These are phyloP conservation scores for Numida meleagris DNA, from an alignment of 2,113 vertebrate genomes.

Conservation along the genomic window DNA sequence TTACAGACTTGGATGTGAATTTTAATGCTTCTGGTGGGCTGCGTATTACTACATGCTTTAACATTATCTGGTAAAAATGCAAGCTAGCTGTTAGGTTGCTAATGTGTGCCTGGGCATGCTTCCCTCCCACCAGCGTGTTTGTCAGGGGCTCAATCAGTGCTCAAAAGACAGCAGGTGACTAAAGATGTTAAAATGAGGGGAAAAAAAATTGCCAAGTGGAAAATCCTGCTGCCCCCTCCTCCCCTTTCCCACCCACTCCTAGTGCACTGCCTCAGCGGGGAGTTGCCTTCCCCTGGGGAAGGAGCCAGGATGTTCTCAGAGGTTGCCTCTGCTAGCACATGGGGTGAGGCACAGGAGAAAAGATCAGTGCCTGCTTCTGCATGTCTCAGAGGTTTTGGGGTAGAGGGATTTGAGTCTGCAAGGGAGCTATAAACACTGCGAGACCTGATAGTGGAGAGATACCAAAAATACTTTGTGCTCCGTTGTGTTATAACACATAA, in stretches of 20 bases:
- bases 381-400: background rate
- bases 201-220: background rate
- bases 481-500: fast-evolving
- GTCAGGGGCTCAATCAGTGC: background rate
- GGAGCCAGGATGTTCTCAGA: background rate
- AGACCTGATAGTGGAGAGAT: background rate
- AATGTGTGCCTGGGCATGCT: slow-evolving; percentile 27
- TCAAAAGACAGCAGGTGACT: slow-evolving; percentile 1
- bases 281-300: background rate
- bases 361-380: background rate
- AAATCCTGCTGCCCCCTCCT: background rate
- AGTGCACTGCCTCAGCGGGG: background rate
- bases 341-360: background rate
- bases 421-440: background rate
- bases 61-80: slow-evolving; percentile 24
- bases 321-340: background rate
- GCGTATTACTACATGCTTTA: slow-evolving; percentile 29
- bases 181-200: background rate
- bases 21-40: slow-evolving; percentile 38
- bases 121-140: slow-evolving; percentile 25
- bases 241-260: background rate
- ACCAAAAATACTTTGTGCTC: background rate
- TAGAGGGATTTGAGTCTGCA: background rate
- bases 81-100: slow-evolving; percentile 11
- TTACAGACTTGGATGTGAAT: slow-evolving; percentile 34